These are phyloP conservation scores for Macrotus californicus DNA, from an alignment of 2,113 vertebrate species.

Conservation along the genomic window DNA sequence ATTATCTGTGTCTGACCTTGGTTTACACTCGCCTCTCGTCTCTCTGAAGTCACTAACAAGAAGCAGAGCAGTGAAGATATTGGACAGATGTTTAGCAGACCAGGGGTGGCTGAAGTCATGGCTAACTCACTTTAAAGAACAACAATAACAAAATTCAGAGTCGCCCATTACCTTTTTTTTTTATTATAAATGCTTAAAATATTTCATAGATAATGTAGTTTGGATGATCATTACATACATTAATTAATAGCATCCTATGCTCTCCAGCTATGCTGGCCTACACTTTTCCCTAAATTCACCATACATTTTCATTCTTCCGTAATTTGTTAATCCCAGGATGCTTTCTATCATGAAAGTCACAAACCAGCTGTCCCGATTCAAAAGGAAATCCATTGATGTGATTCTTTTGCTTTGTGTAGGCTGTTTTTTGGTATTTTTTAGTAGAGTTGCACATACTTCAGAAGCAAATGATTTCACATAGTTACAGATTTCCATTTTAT, in stretches of 20 bases:
- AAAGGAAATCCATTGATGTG: neutral
- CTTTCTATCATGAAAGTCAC: neutral
- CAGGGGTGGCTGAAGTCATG: neutral
- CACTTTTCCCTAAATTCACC: neutral
- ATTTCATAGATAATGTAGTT: neutral
- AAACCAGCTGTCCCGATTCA: neutral
- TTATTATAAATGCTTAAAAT: neutral
- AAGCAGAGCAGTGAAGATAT: constrained; percentile 40
- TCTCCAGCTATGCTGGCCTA: neutral
- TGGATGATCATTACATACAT: neutral
- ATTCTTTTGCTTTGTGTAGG: neutral
- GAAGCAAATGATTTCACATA: neutral
- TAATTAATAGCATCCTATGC: neutral
- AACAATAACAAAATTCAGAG: neutral
- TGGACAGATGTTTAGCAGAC: constrained; percentile 8
- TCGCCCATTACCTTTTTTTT: neutral
- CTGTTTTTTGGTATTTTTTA: neutral
- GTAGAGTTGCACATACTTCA: neutral
- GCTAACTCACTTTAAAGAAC: neutral
- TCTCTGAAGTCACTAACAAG: constrained; percentile 57
- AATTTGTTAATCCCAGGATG: neutral
- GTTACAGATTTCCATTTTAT: neutral
- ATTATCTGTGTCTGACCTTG: constrained; percentile 40
- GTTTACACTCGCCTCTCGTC: neutral
- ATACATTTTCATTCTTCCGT: neutral